These are phyloP conservation scores for Cheilosia scutellata DNA, from an alignment of 2,888 invertebrate genomes.

Conservation along the genomic window DNA sequence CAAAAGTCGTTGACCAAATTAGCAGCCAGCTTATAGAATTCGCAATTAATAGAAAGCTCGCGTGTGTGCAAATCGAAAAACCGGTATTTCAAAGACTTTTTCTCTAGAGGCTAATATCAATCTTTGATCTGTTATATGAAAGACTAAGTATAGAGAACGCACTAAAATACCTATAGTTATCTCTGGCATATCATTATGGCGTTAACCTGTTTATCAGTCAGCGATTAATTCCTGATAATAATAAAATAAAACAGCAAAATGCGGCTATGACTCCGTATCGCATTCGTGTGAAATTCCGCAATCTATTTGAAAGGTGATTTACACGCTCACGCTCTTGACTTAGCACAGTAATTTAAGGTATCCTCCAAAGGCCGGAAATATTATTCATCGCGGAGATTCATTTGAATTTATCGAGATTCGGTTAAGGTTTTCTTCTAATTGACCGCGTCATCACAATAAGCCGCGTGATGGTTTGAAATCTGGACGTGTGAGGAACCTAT, in stretches of 20 bases:
- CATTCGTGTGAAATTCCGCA: conserved; percentile 44
- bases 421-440: conserved; percentile 25
- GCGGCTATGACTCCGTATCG: conserved; percentile 28
- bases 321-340: conserved; percentile 24
- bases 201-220: conserved; percentile 52
- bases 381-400: conserved; percentile 63
- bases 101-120: neutral
- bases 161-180: neutral
- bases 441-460: conserved; percentile 30
- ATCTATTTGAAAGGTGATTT: conserved; percentile 18
- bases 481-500: conserved; percentile 42
- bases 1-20: conserved; percentile 64
- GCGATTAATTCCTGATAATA: conserved; percentile 52
- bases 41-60: conserved; percentile 26
- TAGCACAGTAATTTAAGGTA: conserved; percentile 53
- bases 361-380: conserved; percentile 52
- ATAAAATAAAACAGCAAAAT: neutral
- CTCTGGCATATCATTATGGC: conserved; percentile 23
- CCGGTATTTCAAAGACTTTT: neutral
- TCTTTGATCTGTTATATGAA: conserved; percentile 34
- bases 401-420: conserved; percentile 46
- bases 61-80: conserved; percentile 18
- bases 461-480: conserved; percentile 19
- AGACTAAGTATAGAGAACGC: neutral
- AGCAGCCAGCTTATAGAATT: conserved; percentile 33